Conservation (phyloP, 2,888 invertebrate species). For the Drosophila nr. perissopoda region DNA sequence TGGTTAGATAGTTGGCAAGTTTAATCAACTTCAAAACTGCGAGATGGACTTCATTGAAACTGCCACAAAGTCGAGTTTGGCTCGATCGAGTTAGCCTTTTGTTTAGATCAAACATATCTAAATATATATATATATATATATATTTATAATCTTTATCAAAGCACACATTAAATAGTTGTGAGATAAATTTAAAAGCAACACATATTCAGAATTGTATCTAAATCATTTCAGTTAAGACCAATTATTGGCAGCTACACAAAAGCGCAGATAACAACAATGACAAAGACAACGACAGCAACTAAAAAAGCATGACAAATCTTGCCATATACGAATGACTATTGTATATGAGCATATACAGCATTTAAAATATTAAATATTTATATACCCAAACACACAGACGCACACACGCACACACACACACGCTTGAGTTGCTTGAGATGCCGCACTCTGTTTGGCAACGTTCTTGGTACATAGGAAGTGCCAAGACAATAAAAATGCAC, state of each 20-base stretch:
- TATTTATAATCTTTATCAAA: background rate
- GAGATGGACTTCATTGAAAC: background rate
- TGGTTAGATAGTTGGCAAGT: background rate
- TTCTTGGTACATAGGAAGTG: conserved; percentile 67
- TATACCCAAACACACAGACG: background rate
- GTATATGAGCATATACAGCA: conserved; percentile 19
- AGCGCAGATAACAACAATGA: conserved; percentile 46
- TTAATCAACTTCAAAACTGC: background rate
- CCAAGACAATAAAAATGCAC: conserved; percentile 76
- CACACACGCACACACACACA: background rate
- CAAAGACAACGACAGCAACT: conserved; percentile 13
- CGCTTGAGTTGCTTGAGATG: conserved; percentile 43
- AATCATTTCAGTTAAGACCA: conserved; percentile 4
- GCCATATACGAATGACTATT: conserved; percentile 41
- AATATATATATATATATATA: background rate
- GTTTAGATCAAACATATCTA: background rate
- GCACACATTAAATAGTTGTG: background rate
- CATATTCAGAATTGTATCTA: background rate
- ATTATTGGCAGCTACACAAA: conserved; percentile 41
- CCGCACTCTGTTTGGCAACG: conserved; percentile 53
- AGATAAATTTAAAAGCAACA: background rate
- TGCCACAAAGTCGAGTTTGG: background rate
- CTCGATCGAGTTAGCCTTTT: background rate
- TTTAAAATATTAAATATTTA: conserved; percentile 2
- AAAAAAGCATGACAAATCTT: conserved; percentile 57